phyloP scores from a whole-genome alignment of 2,797 vertebrate genomes.

The Pangasius macronema region DNA sequence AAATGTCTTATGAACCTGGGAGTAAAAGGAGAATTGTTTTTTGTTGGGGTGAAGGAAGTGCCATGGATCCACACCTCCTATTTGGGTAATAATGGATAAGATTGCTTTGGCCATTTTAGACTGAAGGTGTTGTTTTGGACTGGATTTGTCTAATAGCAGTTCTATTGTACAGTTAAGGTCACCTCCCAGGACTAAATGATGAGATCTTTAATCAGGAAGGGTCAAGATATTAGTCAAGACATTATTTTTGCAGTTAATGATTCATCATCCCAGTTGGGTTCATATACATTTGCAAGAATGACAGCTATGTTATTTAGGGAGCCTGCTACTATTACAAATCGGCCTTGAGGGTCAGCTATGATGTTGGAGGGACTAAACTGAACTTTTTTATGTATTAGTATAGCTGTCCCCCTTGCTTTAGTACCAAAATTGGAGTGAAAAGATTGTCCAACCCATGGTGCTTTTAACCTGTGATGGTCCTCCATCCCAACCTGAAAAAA shows the following conservation, averaged over 20 bases:
- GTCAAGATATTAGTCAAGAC: background rate
- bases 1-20: background rate
- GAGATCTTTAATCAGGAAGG: background rate
- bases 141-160: background rate
- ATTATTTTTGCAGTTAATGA: background rate
- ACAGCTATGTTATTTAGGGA: background rate
- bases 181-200: background rate
- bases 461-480: background rate
- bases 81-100: background rate
- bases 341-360: background rate
- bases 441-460: slow-evolving; percentile 12
- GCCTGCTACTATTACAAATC: slow-evolving; percentile 30
- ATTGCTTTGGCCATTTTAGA: background rate
- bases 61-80: background rate
- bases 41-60: background rate
- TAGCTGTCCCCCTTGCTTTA: background rate
- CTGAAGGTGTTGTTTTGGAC: background rate
- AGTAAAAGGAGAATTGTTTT: background rate
- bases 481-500: too few species aligned
- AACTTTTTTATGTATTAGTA: slow-evolving; percentile 19
- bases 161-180: background rate
- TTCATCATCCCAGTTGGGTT: slow-evolving; percentile 34
- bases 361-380: background rate
- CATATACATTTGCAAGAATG: slow-evolving; percentile 23
- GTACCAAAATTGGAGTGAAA: slow-evolving; percentile 23